Conservation (phyloP, 1,140 invertebrate genomes). For the Eufriesea mexicana region DNA sequence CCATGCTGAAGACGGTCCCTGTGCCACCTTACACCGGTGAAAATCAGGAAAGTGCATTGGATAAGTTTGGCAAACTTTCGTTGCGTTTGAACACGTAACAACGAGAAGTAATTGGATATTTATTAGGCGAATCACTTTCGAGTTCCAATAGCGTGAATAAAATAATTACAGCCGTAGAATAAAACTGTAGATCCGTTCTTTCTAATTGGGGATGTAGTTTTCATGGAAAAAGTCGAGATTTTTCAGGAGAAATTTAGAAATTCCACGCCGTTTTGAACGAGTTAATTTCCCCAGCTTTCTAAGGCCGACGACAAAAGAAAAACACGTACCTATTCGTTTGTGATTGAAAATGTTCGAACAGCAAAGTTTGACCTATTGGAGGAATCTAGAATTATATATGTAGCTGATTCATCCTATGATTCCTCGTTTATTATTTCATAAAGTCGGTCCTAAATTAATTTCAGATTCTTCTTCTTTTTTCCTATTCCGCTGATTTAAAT, state of each 20-base stretch:
- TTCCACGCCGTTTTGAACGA: not conserved
- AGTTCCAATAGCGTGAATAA: constrained; percentile 14
- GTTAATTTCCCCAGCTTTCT: constrained; percentile 10
- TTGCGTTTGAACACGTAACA: not conserved
- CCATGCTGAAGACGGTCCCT: no score
- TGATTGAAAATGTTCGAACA: not conserved
- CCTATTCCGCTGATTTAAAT: not conserved
- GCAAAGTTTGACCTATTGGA: not conserved
- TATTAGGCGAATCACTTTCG: constrained; percentile 11
- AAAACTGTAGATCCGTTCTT: not conserved
- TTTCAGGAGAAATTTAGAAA: constrained; percentile 35
- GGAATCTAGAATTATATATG: no score
- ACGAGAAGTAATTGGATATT: not conserved
- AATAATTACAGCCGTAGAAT: not conserved
- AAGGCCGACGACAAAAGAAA: not conserved
- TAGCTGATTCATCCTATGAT: no score
- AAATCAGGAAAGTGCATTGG: not conserved
- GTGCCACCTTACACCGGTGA: not conserved
- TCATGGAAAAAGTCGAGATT: not conserved
- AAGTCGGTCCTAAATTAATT: not conserved
- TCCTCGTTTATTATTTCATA: not conserved
- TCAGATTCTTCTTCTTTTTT: not conserved
- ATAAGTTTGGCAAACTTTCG: not conserved
- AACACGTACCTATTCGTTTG: not conserved
- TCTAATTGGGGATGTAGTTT: not conserved